Base-by-base conservation (phyloP, 2,113 vertebrate species). In the Pipra filicauda region DNA sequence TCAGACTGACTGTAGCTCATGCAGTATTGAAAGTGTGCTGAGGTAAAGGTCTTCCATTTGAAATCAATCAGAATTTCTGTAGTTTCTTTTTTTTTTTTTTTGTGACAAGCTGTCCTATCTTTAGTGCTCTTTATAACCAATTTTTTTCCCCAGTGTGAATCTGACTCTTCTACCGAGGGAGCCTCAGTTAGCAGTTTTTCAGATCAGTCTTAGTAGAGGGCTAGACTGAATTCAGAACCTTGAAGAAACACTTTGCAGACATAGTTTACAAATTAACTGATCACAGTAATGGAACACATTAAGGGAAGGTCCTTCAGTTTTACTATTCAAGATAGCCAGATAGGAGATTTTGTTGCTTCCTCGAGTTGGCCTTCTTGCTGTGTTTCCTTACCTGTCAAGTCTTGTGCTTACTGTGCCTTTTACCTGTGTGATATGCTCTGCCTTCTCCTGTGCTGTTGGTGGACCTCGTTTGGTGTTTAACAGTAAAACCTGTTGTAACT, bases 201-300 rank as follows among this genome's bases (percentile, higher is more conserved):
- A 11, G 35, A 33, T 7, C 0, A 1, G 0, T 62, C 26, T 51
- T 44, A 13, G 18, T 8, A 41, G 44, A 44, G 8, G 8, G 7
- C 8, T 71, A 57, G 20, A 18, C 8, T 46, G 57, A 31, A 20
- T 41, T 70, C 43, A 64, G 10, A 84, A 18, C 31, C 58, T 49
- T 15, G 61, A 74, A 67, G 65, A 83, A 75, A 55, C 10, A 21
- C 22, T 62, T 89, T 23, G 46, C 26, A 85, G 52, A 39, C 12
- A 5, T 11, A 21, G 26, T 31, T 82, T 66, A 62, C 23, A 44
- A 16, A 55, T 59, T 71, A 67, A 43, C 28, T 69, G 11, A 21
- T 16, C 11, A 3, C 12, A 28, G 51, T 67, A 73, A 28, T 57
- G 4, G 21, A 5, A 8, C 30, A 21, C 15, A 9, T 83, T 69